Base-by-base conservation (phyloP, 2,797 vertebrate species). In the Malacoraja senta region DNA sequence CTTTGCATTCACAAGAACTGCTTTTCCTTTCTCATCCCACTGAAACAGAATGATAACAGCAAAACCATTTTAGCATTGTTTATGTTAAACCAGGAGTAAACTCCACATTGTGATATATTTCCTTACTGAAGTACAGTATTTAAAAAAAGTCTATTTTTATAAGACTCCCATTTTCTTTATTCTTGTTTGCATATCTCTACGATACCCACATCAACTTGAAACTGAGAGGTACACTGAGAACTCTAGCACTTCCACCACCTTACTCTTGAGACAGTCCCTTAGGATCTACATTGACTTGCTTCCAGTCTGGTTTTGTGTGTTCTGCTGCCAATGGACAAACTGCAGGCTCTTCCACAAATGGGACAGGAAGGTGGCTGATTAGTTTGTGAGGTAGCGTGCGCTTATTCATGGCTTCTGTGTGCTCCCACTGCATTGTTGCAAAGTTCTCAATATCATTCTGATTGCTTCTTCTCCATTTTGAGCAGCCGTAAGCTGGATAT, bases 1-100 rank as follows among this genome's bases (percentile, higher is more conserved):
- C 32, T 79, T 93, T 76, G 74, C 71, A 63, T 93, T 91, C 72
- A 93, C 84, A 17, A 93, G 29, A 44, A 93, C 58, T 44, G 88
- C 44, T n/a, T 77, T 91, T 65, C 86, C 93, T 44, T 78, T 80
- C 26, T 91, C 86, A 44, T 92, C 93, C 93, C 93, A 93, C 93
- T 93, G 84, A 61, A 91, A 76, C 2, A 76, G 32, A 72, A 53
- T 53, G 90, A 74, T 29, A 68, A 88, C 19, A 88, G n/a, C 61
- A 74, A 74, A 74, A 24, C 24, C 4, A 74, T 21, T 32, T 38
- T 10, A 0, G 7, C 10, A 81, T 61, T 29, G 3, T 7, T 84
- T 88, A 21, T 4, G 17, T 10, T 88, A 35, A 68, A 68, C 15
- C 32, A 91, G 8, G 35, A 32, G 15, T 74, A 44, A 29, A 71